Percentiles rank a stretch among this genome's conserved stretches.
Conservation (phyloP, 1,140 invertebrate genomes). For the Metaphire vulgaris region DNA sequence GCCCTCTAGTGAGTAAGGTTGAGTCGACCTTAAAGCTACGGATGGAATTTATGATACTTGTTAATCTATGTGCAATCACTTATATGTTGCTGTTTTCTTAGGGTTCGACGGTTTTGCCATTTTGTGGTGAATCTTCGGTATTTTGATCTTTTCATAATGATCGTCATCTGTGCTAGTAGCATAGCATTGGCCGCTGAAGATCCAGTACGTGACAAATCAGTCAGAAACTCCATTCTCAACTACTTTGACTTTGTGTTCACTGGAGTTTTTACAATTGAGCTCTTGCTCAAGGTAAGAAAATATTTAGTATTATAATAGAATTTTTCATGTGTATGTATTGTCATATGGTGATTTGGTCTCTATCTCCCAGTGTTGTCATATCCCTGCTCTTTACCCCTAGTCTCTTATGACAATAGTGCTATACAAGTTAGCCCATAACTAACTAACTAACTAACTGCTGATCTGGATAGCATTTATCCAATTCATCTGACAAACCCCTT, state of each 20-base stretch:
- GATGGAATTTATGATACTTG: not conserved
- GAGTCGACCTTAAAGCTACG: too few relatives aligned
- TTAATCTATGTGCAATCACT: constrained; percentile 16
- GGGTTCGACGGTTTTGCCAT: constrained; percentile 55
- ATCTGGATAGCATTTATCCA: too few relatives aligned
- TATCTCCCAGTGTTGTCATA: too few relatives aligned
- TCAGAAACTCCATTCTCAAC: constrained; percentile 82
- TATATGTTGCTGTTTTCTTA: too few relatives aligned
- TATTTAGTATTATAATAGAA: constrained; percentile 9
- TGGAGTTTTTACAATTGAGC: constrained; percentile 97
- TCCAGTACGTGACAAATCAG: constrained; percentile 80
- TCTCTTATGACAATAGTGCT: too few relatives aligned
- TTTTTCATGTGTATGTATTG: too few relatives aligned
- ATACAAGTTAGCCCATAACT: too few relatives aligned
- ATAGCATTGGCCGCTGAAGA: constrained; percentile 98
- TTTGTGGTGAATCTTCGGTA: constrained; percentile 96
- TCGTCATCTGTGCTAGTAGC: constrained; percentile 93
- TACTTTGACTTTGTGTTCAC: constrained; percentile 99
- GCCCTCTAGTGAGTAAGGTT: too few relatives aligned
- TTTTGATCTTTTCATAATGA: constrained; percentile 99
- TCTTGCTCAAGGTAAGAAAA: constrained; percentile 72
- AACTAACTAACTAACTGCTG: too few relatives aligned
- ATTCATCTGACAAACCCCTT: too few relatives aligned
- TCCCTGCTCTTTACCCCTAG: too few relatives aligned
- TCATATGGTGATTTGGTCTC: too few relatives aligned